phyloP scores from a whole-genome alignment of 2,888 invertebrate species.

The Gortyna flavago region DNA sequence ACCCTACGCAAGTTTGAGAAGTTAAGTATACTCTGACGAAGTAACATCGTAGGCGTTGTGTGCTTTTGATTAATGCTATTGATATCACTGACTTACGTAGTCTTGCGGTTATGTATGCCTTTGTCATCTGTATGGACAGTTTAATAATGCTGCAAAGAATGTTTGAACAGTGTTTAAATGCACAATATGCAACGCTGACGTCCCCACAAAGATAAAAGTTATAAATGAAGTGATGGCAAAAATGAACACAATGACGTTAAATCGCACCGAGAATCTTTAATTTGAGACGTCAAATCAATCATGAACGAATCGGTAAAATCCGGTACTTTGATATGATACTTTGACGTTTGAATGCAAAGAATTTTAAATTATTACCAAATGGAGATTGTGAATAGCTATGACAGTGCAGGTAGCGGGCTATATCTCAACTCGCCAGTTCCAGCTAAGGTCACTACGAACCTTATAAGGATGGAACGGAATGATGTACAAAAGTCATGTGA shows the following conservation, averaged over 20 bases:
- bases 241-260: constrained; percentile 34
- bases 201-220: constrained; percentile 29
- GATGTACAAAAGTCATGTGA: constrained; percentile 72
- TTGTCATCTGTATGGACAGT: constrained; percentile 31
- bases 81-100: constrained; percentile 52
- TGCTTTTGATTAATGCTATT: constrained; percentile 57
- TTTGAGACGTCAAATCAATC: constrained; percentile 27
- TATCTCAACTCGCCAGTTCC: constrained; percentile 40
- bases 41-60: constrained; percentile 50
- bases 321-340: too few species aligned
- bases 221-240: constrained; percentile 28
- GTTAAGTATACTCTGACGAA: constrained; percentile 44
- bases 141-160: constrained; percentile 12
- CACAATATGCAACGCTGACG: constrained; percentile 38
- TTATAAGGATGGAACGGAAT: constrained; percentile 63
- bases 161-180: constrained; percentile 26
- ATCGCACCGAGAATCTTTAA: constrained; percentile 43
- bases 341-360: constrained; percentile 46
- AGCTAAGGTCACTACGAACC: constrained; percentile 52
- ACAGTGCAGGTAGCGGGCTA: constrained; percentile 35
- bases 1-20: constrained; percentile 48
- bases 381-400: constrained; percentile 40
- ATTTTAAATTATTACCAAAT: constrained; percentile 48
- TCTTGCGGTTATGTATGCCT: constrained; percentile 35
- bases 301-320: constrained; percentile 64